Percentiles rank a stretch among this genome's conserved stretches.
phyloP scores from a whole-genome alignment of 1,140 invertebrate species.

The Geopemphigus sp. region DNA sequence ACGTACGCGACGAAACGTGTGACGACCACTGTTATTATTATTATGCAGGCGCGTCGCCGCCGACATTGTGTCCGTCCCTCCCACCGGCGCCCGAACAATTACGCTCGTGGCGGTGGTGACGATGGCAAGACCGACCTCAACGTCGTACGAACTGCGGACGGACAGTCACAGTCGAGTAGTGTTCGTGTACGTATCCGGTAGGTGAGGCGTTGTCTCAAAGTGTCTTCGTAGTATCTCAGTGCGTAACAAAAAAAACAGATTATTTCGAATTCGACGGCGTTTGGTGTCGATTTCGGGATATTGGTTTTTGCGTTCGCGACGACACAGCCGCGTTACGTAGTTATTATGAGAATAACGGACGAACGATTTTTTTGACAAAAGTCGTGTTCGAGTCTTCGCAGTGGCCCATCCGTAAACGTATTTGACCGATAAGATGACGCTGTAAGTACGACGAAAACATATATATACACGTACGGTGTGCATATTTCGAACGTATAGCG shows the following conservation, averaged over 20 bases:
- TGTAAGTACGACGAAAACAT: conserved; percentile 3
- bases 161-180: background rate
- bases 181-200: background rate
- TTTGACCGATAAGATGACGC: background rate
- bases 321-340: background rate
- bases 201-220: background rate
- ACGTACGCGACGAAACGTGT: background rate
- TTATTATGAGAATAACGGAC: background rate
- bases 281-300: background rate
- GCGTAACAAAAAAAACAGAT: background rate
- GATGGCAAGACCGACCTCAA: conserved; percentile 27
- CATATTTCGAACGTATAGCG: background rate
- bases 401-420: too few species aligned
- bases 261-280: background rate
- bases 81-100: background rate
- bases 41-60: background rate
- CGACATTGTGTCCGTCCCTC: background rate
- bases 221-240: background rate
- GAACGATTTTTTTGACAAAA: background rate
- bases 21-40: too few species aligned
- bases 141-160: conserved; percentile 4
- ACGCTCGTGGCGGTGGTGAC: background rate
- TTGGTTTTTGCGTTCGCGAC: background rate
- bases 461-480: background rate
- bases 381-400: background rate